Evolutionary conservation across 2,797 vertebrate genomes (phyloP).

Genomic region (Morelia viridis): DNA sequence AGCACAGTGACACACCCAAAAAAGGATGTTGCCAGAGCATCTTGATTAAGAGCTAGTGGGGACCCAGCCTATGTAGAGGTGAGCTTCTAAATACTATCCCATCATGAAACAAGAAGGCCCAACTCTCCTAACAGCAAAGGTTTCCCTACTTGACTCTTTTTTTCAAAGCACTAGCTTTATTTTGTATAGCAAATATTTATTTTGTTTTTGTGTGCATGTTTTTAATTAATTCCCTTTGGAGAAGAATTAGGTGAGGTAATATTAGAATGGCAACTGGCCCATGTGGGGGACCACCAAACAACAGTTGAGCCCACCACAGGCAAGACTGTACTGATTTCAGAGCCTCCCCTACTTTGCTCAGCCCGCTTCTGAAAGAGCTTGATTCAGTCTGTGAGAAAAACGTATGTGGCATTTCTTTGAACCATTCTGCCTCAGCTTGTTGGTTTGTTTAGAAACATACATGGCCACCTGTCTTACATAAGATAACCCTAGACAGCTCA

Average conservation of each 20-base stretch:
- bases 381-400: not conserved
- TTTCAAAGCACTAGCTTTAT: not conserved
- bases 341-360: not conserved
- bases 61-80: not conserved
- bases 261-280: not conserved
- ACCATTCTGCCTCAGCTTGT: not conserved
- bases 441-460: not conserved
- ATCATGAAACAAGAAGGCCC: not conserved
- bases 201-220: not conserved
- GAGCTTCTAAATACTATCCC: not conserved
- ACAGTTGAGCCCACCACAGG: not conserved
- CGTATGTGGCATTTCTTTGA: not conserved
- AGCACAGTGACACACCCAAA: not conserved
- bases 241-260: not conserved
- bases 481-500: not conserved
- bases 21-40: not conserved
- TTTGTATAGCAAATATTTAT: not conserved
- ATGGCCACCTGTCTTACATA: not conserved
- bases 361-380: not conserved
- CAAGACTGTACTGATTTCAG: not conserved
- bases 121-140: not conserved
- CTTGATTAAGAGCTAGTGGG: not conserved
- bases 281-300: not conserved
- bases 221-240: not conserved
- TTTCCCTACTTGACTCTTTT: not conserved